Base-by-base conservation (phyloP, 2,113 vertebrate genomes). In the Labrus mixtus region DNA sequence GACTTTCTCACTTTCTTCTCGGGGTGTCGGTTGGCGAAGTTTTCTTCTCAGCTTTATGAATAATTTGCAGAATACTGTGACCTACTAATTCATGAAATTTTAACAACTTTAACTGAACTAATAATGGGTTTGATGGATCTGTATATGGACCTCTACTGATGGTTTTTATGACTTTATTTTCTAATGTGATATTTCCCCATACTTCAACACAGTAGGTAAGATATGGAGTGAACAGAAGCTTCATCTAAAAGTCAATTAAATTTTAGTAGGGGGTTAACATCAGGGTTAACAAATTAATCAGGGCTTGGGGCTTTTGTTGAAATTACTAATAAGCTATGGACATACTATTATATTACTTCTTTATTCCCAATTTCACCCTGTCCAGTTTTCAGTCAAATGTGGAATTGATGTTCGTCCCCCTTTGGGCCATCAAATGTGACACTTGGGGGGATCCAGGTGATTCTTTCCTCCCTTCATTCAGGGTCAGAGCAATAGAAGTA, bases 281-380 rank as follows among this genome's bases (percentile, higher is more conserved):
- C n/a, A 33, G 58, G 72, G 79, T 79, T 46, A 72, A 33, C 4
- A 72, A 58, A 68, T 68, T 54, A 79, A 75, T 68, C 59, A 63
- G 57, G 16, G 39, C 57, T 36, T 3, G 11, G 20, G 57, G 48
- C 62, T 16, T 9, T 25, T 64, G 36, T 45, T 63, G 43, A 63
- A 29, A 76, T 54, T 59, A 76, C 70, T 85, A 25, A 85, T 61
- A 43, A 78, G 29, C 41, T 23, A 9, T 17, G 8, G 39, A 63
- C 59, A 72, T 33, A 33, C 17, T 51, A 10, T 11, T 41, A 9
- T 11, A 41, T 8, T 41, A 10, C 39, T 41, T 41, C 39, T 41
- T 41, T 11, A 41, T 41, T 41, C 8, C 39, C 9, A 41, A 11
- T 61, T 43, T 56, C 15, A 36, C 20, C 8, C 15, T 1, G 4